Evolutionary conservation across 2,888 invertebrate species (phyloP).

Genomic region (Carterocephalus palaemon): DNA sequence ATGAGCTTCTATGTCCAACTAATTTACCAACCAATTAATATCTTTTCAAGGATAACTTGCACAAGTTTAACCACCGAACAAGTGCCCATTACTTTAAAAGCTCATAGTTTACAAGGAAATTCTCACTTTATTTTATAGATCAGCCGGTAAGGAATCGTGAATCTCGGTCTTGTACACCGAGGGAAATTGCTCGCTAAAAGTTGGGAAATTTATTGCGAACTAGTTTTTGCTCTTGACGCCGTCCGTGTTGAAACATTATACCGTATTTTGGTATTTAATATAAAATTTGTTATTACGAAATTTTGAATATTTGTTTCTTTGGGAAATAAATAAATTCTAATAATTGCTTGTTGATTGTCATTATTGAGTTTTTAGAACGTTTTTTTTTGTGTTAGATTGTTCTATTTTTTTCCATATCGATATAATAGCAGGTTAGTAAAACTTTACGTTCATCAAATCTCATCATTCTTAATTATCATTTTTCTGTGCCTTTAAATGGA

Average conservation of each 20-base stretch:
- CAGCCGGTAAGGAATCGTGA: constrained; percentile 48
- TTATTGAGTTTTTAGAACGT: too few species aligned
- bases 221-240: constrained; percentile 6
- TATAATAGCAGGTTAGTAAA: too few species aligned
- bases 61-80: constrained; percentile 1
- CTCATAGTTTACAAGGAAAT: constrained; percentile 21
- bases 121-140: constrained; percentile 30
- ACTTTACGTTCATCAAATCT: too few species aligned
- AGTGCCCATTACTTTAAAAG: constrained; percentile 9
- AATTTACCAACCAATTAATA: background rate
- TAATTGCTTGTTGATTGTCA: too few species aligned
- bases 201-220: constrained; percentile 68
- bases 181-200: constrained; percentile 74
- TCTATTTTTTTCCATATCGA: too few species aligned
- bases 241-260: constrained; percentile 32
- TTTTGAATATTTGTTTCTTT: too few species aligned
- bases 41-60: background rate
- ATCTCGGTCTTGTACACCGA: constrained; percentile 64
- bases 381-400: too few species aligned
- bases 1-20: too few species aligned
- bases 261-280: constrained; percentile 31
- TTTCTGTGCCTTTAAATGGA: too few species aligned
- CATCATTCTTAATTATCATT: too few species aligned
- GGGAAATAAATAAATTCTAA: too few species aligned
- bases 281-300: constrained; percentile 37